A percentile compares a stretch with the other conserved stretches of the same genome.
Conservation (phyloP, 2,888 invertebrate genomes). For the Drosophila longiperda region DNA sequence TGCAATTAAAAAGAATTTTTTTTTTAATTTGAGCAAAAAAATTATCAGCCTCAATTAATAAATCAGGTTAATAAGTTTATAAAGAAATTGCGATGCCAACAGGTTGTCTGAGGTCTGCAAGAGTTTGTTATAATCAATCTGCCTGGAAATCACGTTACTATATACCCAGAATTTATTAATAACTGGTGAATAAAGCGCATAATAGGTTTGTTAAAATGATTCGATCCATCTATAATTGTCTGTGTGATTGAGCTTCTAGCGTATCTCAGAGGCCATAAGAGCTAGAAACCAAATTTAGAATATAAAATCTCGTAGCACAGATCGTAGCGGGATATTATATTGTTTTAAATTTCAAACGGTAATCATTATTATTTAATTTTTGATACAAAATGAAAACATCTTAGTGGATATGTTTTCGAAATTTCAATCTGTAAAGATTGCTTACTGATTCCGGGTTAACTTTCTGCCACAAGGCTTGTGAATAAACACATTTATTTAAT, state of each 20-base stretch:
- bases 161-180: not conserved
- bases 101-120: not conserved
- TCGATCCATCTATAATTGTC: not conserved
- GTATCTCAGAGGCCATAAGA: not conserved
- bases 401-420: no score
- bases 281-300: not conserved
- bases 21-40: not conserved
- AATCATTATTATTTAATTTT: no score
- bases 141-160: not conserved
- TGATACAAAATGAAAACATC: no score
- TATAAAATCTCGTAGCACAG: accelerated
- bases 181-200: not conserved
- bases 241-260: not conserved
- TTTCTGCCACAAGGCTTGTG: no score
- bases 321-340: no score
- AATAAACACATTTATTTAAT: no score
- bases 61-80: not conserved
- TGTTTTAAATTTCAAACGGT: no score
- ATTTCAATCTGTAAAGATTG: not conserved
- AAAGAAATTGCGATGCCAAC: not conserved
- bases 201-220: not conserved
- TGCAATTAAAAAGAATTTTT: not conserved
- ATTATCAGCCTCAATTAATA: not conserved
- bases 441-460: not conserved
- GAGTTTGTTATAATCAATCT: not conserved